phyloP scores from a whole-genome alignment of 2,113 vertebrate species.

The Emberiza fucata region DNA sequence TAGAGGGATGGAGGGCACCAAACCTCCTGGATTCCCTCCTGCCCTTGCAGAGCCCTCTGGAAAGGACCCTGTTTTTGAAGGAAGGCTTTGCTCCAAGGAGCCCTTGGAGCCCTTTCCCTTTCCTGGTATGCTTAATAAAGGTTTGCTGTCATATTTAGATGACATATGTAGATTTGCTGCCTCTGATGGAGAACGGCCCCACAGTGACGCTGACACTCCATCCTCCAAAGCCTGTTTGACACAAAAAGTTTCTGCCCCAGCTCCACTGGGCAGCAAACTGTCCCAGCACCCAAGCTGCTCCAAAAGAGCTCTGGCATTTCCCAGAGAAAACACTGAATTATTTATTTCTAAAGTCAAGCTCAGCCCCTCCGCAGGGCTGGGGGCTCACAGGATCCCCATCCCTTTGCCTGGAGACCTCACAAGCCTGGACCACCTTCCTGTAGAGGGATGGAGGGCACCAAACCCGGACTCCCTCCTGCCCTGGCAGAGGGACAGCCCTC shows the following conservation, averaged over 20 bases:
- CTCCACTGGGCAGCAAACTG: no score
- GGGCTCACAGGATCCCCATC: rapidly evolving
- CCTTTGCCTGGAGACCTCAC: background rate
- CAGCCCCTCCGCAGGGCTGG: rapidly evolving
- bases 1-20: background rate
- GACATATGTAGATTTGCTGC: background rate
- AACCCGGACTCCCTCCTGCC: background rate
- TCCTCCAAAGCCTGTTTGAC: background rate
- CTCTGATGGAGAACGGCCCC: background rate
- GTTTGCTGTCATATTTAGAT: background rate
- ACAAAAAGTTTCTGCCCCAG: background rate
- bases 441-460: no score
- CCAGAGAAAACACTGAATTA: background rate
- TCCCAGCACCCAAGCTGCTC: background rate
- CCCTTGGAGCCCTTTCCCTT: no score
- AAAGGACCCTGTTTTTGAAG: no score
- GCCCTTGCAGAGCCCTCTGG: no score
- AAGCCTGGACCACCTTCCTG: no score
- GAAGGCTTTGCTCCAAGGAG: no score
- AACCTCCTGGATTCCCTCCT: no score
- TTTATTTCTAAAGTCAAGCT: background rate
- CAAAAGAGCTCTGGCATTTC: background rate
- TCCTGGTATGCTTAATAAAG: background rate
- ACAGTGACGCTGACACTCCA: rapidly evolving
- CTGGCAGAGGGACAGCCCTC: background rate